Conservation (phyloP, 2,888 invertebrate genomes). For the Eueremaeus valkanovi region DNA sequence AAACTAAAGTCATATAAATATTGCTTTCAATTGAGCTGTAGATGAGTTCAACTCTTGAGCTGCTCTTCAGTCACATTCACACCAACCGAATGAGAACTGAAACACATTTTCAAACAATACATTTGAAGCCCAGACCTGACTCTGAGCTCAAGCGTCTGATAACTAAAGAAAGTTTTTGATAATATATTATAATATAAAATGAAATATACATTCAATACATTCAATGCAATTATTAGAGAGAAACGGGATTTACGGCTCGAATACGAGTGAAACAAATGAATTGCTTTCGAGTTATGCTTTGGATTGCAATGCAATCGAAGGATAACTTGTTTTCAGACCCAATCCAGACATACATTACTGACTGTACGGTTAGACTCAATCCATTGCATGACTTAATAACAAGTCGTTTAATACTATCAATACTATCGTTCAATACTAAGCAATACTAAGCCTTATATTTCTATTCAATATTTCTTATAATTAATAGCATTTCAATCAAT, state of each 20-base stretch:
- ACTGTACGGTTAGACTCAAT: too few relatives aligned
- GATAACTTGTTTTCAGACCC: slow-evolving; percentile 15
- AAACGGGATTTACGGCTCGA: slow-evolving; percentile 14
- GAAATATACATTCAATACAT: not conserved
- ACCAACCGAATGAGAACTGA: slow-evolving; percentile 2
- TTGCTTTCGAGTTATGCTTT: not conserved
- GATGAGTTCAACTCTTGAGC: not conserved
- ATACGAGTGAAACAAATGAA: not conserved
- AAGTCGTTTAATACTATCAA: too few relatives aligned
- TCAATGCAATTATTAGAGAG: not conserved
- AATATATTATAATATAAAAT: not conserved
- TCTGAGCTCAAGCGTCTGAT: not conserved
- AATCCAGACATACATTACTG: slow-evolving; percentile 10
- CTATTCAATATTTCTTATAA: too few relatives aligned
- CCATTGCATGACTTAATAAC: slow-evolving; percentile 5
- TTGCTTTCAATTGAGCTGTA: not conserved
- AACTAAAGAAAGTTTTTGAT: not conserved
- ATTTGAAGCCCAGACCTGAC: not conserved
- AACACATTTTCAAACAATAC: slow-evolving; percentile 21
- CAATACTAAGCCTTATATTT: too few relatives aligned
- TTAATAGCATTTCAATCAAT: too few relatives aligned
- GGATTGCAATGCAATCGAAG: not conserved
- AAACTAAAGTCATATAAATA: not conserved
- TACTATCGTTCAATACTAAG: too few relatives aligned
- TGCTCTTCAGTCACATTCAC: not conserved